Evolutionary conservation across 2,888 invertebrate species (phyloP).

Genomic region (Mellilla xanthometata): DNA sequence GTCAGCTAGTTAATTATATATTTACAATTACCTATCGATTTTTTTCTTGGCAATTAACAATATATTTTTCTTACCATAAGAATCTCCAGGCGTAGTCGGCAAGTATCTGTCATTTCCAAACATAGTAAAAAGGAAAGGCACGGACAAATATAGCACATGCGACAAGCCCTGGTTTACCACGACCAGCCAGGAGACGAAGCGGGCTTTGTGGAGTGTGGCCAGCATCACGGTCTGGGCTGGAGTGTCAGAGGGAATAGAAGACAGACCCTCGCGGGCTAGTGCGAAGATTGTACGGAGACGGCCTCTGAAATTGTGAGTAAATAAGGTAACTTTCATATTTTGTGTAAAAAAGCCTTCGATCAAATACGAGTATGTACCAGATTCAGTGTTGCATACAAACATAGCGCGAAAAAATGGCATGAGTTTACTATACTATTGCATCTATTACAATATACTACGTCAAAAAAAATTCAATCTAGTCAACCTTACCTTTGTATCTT

Average conservation of each 20-base stretch:
- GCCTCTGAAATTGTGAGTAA: slow-evolving; percentile 41
- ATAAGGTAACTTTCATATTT: not conserved
- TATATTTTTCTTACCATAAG: slow-evolving; percentile 54
- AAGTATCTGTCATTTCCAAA: slow-evolving; percentile 48
- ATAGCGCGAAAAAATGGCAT: too few relatives aligned
- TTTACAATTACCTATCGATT: too few relatives aligned
- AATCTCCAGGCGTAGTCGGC: slow-evolving; percentile 54
- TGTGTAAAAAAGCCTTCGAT: too few relatives aligned
- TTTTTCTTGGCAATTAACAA: too few relatives aligned
- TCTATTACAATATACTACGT: too few relatives aligned
- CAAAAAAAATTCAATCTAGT: too few relatives aligned
- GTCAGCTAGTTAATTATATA: too few relatives aligned
- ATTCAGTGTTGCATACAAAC: too few relatives aligned
- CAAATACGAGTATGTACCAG: too few relatives aligned
- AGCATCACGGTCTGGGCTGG: slow-evolving; percentile 38
- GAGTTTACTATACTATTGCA: too few relatives aligned
- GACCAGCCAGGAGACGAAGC: slow-evolving; percentile 49
- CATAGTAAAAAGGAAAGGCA: slow-evolving; percentile 50
- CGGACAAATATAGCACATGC: slow-evolving; percentile 46
- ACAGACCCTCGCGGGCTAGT: slow-evolving; percentile 45
- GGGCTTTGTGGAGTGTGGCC: slow-evolving; percentile 39
- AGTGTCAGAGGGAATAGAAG: slow-evolving; percentile 38
- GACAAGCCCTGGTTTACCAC: slow-evolving; percentile 45
- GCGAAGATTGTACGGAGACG: slow-evolving; percentile 46
- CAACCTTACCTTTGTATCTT: too few relatives aligned